phyloP scores from a whole-genome alignment of 64 coral and sea anemone genomes.

The Acropora tenuis region DNA sequence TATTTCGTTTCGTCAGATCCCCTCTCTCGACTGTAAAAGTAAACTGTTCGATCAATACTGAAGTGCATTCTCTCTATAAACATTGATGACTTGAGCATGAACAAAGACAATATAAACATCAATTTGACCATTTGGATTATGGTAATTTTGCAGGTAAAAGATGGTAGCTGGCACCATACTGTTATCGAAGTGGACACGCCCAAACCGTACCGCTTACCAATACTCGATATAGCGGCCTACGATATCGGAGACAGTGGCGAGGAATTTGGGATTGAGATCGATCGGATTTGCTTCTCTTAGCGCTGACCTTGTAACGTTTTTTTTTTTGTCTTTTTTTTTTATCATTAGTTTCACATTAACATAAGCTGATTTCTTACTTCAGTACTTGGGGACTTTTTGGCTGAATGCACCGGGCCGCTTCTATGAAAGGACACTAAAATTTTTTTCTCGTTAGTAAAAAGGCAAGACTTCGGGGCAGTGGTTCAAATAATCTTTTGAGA shows the following conservation, averaged over 20 bases:
- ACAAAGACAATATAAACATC: too few relatives aligned
- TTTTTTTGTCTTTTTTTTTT: neutral
- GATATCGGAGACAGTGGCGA: conserved; percentile 36
- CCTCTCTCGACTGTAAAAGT: too few relatives aligned
- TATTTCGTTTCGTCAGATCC: too few relatives aligned
- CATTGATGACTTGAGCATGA: too few relatives aligned
- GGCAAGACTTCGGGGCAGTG: neutral
- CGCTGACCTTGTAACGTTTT: too few relatives aligned
- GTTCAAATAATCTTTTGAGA: neutral
- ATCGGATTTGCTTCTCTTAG: conserved; percentile 32
- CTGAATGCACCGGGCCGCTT: too few relatives aligned
- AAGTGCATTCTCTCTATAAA: too few relatives aligned
- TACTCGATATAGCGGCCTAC: conserved; percentile 32
- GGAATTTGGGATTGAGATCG: conserved; percentile 40
- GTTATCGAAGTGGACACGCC: conserved; percentile 29
- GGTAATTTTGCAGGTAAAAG: neutral
- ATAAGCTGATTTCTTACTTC: neutral
- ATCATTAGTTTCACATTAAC: neutral
- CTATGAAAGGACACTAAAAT: too few relatives aligned
- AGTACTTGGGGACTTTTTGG: too few relatives aligned
- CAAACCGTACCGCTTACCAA: conserved; percentile 31
- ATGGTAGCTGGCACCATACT: conserved; percentile 36
- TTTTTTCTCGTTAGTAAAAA: too few relatives aligned
- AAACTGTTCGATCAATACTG: too few relatives aligned
- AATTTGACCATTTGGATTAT: neutral